These are phyloP conservation scores for Lymantria monacha DNA, from an alignment of 2,888 invertebrate species.

Conservation along the genomic window DNA sequence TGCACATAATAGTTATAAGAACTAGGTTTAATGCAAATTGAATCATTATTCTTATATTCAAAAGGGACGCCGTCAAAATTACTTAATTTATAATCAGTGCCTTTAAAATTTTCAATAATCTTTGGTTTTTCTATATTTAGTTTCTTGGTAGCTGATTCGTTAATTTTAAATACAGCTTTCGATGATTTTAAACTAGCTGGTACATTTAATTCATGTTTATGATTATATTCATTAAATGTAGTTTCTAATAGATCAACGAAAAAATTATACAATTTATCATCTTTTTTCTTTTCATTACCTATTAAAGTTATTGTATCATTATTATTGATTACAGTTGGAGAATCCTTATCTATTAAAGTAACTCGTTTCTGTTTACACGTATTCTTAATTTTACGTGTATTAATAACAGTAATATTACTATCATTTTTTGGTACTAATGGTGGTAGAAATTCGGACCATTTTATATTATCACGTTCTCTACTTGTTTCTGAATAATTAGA, in stretches of 20 bases:
- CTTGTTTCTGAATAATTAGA: slow-evolving; percentile 43
- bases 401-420: slow-evolving; percentile 1
- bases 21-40: background rate
- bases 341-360: slow-evolving; percentile 28
- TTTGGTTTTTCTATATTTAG: slow-evolving; percentile 12
- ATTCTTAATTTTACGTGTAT: background rate
- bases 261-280: slow-evolving; percentile 53
- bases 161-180: slow-evolving; percentile 43
- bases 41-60: background rate
- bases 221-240: slow-evolving; percentile 49
- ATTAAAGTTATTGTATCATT: slow-evolving; percentile 13
- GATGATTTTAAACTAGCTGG: slow-evolving; percentile 16
- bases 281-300: slow-evolving; percentile 27
- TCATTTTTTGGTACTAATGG: background rate
- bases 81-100: background rate
- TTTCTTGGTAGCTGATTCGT: slow-evolving; percentile 46
- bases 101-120: background rate
- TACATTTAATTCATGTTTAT: slow-evolving; percentile 23
- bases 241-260: slow-evolving; percentile 60
- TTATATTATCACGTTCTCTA: slow-evolving; percentile 1
- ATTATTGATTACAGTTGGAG: slow-evolving; percentile 15
- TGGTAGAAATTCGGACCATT: slow-evolving; percentile 7
- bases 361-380: slow-evolving; percentile 20
- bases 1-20: background rate
- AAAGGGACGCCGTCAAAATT: background rate